phyloP scores from a whole-genome alignment of 92 coral and sea anemone species.

The Phenganax subtilis region DNA sequence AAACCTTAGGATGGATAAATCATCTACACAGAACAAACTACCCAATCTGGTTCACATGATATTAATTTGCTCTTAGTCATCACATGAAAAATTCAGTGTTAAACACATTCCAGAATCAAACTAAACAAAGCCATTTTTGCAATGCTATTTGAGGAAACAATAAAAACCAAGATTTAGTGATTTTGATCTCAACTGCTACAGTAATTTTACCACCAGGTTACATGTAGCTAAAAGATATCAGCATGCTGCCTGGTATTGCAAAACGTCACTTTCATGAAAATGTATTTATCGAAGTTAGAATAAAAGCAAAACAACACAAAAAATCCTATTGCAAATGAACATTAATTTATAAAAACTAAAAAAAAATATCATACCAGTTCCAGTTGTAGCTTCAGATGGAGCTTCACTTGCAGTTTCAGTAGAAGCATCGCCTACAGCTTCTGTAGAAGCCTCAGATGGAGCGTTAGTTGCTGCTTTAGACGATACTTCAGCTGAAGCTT shows the following conservation, averaged over 20 bases:
- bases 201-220: neutral
- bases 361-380: neutral
- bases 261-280: neutral
- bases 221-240: neutral
- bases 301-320: neutral
- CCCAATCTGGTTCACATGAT: neutral
- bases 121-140: slow-evolving; percentile 14
- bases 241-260: neutral
- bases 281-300: neutral
- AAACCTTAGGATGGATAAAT: too few species aligned
- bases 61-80: neutral
- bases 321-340: too few species aligned
- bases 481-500: neutral
- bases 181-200: neutral
- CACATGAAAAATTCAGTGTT: neutral
- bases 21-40: too few species aligned
- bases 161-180: slow-evolving; percentile 3
- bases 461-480: slow-evolving; percentile 9
- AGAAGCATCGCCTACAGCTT: neutral
- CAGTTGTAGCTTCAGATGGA: neutral
- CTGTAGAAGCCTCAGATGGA: neutral
- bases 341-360: neutral
- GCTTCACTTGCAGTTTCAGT: slow-evolving; percentile 9
- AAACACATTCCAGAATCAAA: neutral
- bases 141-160: neutral